Base-by-base conservation (phyloP, 2,888 invertebrate genomes). In the Rhagonycha fulva region DNA sequence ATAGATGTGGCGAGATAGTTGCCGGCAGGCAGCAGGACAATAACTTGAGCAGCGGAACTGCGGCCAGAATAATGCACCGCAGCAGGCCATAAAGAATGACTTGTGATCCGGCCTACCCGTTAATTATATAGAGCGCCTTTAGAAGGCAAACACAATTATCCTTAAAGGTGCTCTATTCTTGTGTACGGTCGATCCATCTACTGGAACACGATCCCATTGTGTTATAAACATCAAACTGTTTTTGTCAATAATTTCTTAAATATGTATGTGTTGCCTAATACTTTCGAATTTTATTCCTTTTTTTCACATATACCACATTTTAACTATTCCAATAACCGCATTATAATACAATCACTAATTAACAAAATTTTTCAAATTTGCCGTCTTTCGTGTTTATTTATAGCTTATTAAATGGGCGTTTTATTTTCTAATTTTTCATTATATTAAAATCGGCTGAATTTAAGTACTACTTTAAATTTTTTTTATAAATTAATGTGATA, bases 71-170 rank as follows among this genome's bases (percentile, higher is more conserved):
- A 82, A 82, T 81, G 80, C 81, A 81, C 80, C 79, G 74, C 81
- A 78, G 75, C 75, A 76, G 76, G 75, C 79, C 78, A 82, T 81
- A 81, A 82, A 82, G 82, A 82, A 82, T 81, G 81, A 82, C 82
- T 81, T 81, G 82, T 78, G 80, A 80, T 82, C 81, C 80, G 76
- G 78, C 78, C 80, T 78, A 82, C 73, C 80, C 84, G 82, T 84
- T 84, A 84, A 84, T 84, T 84, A 83, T 83, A 82, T 82, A 83
- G 80, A 80, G 80, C 83, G 83, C 83, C 83, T 84, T 83, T 82
- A 80, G 82, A 82, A 83, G 81, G 81, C 84, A 83, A 84, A 82
- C 83, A 82, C 83, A 83, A 84, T 84, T 84, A 83, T 82, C 82
- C 81, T 74, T 74, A 78, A 76, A 76, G 75, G 70, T 76, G 72